These are phyloP conservation scores for Chrysomela aeneicollis DNA, from an alignment of 2,888 invertebrate genomes.

Conservation along the genomic window DNA sequence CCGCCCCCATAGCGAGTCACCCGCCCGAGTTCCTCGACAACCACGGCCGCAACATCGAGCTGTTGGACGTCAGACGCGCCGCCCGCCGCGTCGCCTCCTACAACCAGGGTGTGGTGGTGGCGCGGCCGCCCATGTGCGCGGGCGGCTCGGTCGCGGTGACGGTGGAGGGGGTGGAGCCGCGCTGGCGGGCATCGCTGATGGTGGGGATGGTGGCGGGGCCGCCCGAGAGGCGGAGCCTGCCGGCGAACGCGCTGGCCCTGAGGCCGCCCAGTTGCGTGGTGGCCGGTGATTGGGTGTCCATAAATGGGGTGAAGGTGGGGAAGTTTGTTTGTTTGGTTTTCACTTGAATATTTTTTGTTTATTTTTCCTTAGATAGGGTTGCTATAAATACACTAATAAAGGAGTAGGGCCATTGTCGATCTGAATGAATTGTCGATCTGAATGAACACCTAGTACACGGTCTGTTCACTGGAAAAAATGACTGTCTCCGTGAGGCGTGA, in stretches of 20 bases:
- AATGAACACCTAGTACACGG: no score
- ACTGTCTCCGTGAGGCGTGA: no score
- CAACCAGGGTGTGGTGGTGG: conserved; percentile 80
- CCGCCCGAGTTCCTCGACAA: conserved; percentile 75
- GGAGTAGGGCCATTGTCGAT: no score
- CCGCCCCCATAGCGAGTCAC: conserved; percentile 64
- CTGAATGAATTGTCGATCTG: no score
- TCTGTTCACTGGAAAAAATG: no score
- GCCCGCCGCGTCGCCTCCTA: conserved; percentile 83
- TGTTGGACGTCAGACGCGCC: conserved; percentile 69
- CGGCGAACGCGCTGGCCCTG: conserved; percentile 77
- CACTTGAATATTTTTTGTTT: no score
- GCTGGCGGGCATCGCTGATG: conserved; percentile 73
- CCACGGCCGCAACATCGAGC: conserved; percentile 83
- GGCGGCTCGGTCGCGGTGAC: conserved; percentile 55
- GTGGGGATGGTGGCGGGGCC: conserved; percentile 81
- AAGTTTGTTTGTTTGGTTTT: no score
- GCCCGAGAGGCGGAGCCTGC: conserved; percentile 72
- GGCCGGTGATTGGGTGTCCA: conserved; percentile 81
- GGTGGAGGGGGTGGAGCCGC: conserved; percentile 60
- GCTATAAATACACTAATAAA: no score
- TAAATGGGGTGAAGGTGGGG: conserved; percentile 80
- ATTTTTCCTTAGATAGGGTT: no score
- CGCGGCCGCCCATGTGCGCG: conserved; percentile 61
- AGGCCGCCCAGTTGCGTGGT: conserved; percentile 85